These are phyloP conservation scores for Azorinus chamasolen DNA, from an alignment of 2,888 invertebrate species.

Conservation along the genomic window DNA sequence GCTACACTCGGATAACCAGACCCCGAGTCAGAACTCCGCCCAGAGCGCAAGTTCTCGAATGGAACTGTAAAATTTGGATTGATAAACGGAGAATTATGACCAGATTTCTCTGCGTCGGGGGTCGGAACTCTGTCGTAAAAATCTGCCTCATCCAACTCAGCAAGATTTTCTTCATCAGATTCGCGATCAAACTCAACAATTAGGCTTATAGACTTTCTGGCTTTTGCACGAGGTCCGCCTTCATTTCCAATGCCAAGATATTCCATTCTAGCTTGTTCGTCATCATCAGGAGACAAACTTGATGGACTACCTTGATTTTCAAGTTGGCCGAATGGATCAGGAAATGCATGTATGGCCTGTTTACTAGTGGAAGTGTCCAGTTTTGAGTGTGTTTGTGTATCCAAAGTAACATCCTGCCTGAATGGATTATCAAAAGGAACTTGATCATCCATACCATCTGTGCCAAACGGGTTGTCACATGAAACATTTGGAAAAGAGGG, in stretches of 20 bases:
- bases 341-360: no score
- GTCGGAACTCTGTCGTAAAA: constrained; percentile 62
- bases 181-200: constrained; percentile 55
- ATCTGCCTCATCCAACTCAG: constrained; percentile 68
- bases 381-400: no score
- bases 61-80: constrained; percentile 46
- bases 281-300: constrained; percentile 3
- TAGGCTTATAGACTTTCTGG: constrained; percentile 54
- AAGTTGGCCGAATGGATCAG: no score
- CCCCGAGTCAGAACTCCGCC: constrained; percentile 40
- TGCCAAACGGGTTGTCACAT: no score
- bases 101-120: constrained; percentile 57
- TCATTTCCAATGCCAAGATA: constrained; percentile 12
- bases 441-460: no score
- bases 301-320: no score
- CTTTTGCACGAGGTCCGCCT: constrained; percentile 23
- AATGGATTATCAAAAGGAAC: neutral
- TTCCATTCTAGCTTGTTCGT: constrained; percentile 6
- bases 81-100: constrained; percentile 50
- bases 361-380: no score
- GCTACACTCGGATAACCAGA: constrained; percentile 60
- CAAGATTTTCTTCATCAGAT: constrained; percentile 51
- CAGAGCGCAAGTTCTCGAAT: constrained; percentile 30
- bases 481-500: no score
- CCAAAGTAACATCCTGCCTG: neutral